These are phyloP conservation scores for Chaetodon auriga DNA, from an alignment of 2,113 vertebrate genomes.

Conservation along the genomic window DNA sequence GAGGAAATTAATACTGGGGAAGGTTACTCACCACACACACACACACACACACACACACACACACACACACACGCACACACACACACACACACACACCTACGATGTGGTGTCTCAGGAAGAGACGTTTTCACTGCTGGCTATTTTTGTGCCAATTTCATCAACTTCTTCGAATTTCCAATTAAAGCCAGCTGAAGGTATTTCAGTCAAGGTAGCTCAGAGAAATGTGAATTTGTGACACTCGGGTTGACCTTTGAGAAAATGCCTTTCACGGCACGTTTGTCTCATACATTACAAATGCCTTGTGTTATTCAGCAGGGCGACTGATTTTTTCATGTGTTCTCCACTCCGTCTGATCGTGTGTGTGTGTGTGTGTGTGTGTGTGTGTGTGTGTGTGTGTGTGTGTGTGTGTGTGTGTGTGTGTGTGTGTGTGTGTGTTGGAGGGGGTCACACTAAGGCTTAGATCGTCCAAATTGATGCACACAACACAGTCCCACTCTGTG, in stretches of 20 bases:
- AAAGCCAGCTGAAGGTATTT: conserved; percentile 35
- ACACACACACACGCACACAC: neutral
- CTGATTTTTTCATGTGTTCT: conserved; percentile 12
- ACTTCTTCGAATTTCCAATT: conserved; percentile 46
- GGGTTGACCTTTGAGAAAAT: conserved; percentile 55
- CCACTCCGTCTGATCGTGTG: conserved; percentile 3
- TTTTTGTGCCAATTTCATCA: conserved; percentile 39
- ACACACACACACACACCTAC: neutral
- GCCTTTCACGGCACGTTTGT: conserved; percentile 16
- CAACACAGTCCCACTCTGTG: neutral
- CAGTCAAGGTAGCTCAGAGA: conserved; percentile 21
- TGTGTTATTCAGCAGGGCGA: conserved; percentile 22
- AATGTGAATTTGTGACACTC: conserved; percentile 49
- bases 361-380: no score
- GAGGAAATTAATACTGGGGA: neutral
- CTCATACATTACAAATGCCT: conserved; percentile 26
- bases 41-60: no score
- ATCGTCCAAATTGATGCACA: neutral
- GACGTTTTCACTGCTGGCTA: conserved; percentile 1
- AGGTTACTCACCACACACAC: neutral
- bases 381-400: no score
- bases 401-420: no score
- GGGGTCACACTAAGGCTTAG: neutral
- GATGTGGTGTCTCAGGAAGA: neutral
- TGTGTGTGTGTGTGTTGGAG: no score